These are phyloP conservation scores for Spondyliosoma cantharus DNA, from an alignment of 2,797 vertebrate genomes.

Conservation along the genomic window DNA sequence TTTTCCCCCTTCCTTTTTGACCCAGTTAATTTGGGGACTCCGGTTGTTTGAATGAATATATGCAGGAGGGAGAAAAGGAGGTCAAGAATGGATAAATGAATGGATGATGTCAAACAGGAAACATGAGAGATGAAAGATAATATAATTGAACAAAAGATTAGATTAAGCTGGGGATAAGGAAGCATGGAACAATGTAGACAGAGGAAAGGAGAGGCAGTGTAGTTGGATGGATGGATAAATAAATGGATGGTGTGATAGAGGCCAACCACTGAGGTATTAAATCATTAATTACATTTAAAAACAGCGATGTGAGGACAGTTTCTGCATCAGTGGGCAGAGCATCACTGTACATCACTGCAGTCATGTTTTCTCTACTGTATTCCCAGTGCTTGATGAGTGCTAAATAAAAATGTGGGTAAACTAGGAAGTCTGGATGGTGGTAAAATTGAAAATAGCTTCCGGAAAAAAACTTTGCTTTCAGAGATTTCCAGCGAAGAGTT, in stretches of 20 bases:
- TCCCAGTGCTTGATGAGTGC: neutral
- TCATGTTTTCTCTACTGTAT: slow-evolving; percentile 19
- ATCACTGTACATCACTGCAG: slow-evolving; percentile 33
- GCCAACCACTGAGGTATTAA: slow-evolving; percentile 44
- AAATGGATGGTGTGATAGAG: slow-evolving; percentile 50
- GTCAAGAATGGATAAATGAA: slow-evolving; percentile 24
- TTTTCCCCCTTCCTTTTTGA: slow-evolving; percentile 8
- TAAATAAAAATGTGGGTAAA: slow-evolving; percentile 13
- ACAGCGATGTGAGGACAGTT: slow-evolving; percentile 39
- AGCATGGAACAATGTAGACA: neutral
- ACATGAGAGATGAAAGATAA: slow-evolving; percentile 5
- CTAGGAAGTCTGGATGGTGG: neutral
- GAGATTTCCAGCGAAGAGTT: neutral
- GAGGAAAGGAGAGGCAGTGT: neutral
- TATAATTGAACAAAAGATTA: slow-evolving; percentile 22
- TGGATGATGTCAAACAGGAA: slow-evolving; percentile 15
- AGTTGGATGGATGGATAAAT: slow-evolving; percentile 23
- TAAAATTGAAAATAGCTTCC: neutral
- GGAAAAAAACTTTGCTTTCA: slow-evolving; percentile 7
- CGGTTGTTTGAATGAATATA: slow-evolving; percentile 2
- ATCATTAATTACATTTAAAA: slow-evolving; percentile 67
- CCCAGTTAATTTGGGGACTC: slow-evolving; percentile 24
- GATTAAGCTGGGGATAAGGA: neutral
- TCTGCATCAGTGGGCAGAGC: slow-evolving; percentile 45
- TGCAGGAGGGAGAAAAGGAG: neutral